Evolutionary conservation across 2,888 invertebrate genomes (phyloP), one percentile per base, ranked within the genome.

Genomic region (Eupithecia exiguata): DNA sequence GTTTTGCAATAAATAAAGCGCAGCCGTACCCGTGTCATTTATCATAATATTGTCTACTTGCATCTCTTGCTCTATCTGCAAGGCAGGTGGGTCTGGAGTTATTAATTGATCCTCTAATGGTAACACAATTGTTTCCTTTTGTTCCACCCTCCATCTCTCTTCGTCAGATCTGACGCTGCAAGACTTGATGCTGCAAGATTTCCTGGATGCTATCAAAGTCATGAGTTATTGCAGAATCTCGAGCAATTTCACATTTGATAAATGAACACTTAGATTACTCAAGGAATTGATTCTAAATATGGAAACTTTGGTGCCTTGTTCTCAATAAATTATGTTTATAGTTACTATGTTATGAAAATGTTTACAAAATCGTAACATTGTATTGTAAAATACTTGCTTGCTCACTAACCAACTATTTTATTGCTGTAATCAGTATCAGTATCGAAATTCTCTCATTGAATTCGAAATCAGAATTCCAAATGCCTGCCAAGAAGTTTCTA

Each of bases 41-140:
- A 91, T 92, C 91, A 91, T 91, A 91, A 91, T 90, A 88, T 89
- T 89, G 91, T 89, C 86, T 71, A 53, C 58, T 71, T 36, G 68
- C 86, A 81, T 85, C 87, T 88, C 87, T 21, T 21, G 49, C 87
- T 88, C 88, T 88, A 90, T 89, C 87, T 88, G 79, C 81, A 79
- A 86, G 89, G 25, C 5, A 91, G 90, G 91, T 91, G 89, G 91
- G 89, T 89, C 87, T 84, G 83, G 81, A 84, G 84, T 86, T 89
- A 90, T 91, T 90, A 91, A 91, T 91, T 89, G 86, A 88, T 89
- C 86, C 87, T 88, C 87, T 84, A 83, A 79, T 83, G 74, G 81
- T 83, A 83, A 83, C 84, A 76, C 83, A 85, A 85, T 84, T 79
- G 84, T 82, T 81, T 79, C 79, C 82, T 83, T 84, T 84, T 83